Percentiles rank a stretch among this genome's conserved stretches.
These are phyloP conservation scores for Bombyx mori DNA, from an alignment of 1,140 invertebrate genomes.

Conservation along the genomic window DNA sequence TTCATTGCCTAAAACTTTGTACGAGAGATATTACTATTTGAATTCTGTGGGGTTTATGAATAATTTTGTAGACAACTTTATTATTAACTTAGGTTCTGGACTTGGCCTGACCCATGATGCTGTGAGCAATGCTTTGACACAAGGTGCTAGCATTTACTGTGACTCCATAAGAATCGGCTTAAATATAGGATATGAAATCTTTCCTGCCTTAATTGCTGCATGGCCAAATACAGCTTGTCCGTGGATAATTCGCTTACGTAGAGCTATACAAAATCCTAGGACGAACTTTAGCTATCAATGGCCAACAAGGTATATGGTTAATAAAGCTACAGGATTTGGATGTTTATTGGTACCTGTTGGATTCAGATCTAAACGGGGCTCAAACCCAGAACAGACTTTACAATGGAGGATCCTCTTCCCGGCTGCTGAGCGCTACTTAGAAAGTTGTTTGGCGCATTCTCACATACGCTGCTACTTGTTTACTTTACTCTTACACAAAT, in stretches of 20 bases:
- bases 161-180: slow-evolving; percentile 56
- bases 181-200: slow-evolving; percentile 72
- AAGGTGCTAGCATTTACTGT: slow-evolving; percentile 75
- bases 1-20: slow-evolving; percentile 62
- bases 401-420: slow-evolving; percentile 84
- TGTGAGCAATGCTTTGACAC: slow-evolving; percentile 63
- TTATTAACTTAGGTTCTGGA: slow-evolving; percentile 64
- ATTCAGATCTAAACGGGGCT: slow-evolving; percentile 72
- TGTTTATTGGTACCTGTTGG: slow-evolving; percentile 80
- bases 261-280: slow-evolving; percentile 68
- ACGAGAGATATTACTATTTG: slow-evolving; percentile 68
- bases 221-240: slow-evolving; percentile 78
- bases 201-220: slow-evolving; percentile 75
- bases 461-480: slow-evolving; percentile 80
- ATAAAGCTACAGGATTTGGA: slow-evolving; percentile 76
- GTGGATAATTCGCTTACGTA: slow-evolving; percentile 74
- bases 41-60: slow-evolving; percentile 75
- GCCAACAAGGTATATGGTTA: slow-evolving; percentile 76
- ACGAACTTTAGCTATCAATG: slow-evolving; percentile 74
- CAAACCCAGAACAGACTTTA: slow-evolving; percentile 73
- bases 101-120: slow-evolving; percentile 68
- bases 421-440: slow-evolving; percentile 79
- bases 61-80: slow-evolving; percentile 75
- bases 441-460: slow-evolving; percentile 77
- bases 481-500: slow-evolving; percentile 76